These are phyloP conservation scores for Hippocampus abdominalis DNA, from an alignment of 2,113 vertebrate species.

Conservation along the genomic window DNA sequence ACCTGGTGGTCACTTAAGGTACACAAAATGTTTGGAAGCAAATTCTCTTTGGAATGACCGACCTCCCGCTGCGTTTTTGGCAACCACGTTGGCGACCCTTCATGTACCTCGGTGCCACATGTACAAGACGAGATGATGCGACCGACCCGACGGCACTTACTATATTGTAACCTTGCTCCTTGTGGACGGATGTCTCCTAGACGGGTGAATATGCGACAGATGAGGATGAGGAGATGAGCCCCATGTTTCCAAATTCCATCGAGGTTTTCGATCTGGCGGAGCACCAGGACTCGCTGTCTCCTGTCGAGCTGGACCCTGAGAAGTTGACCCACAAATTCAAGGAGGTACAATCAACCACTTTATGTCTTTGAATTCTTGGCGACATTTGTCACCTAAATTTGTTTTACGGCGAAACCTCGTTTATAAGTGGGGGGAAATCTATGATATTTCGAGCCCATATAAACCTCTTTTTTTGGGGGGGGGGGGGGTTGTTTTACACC, in stretches of 20 bases:
- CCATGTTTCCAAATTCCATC: slow-evolving; percentile 89
- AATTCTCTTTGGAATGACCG: no score
- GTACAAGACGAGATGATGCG: background rate
- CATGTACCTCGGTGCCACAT: no score
- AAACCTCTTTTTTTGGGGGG: no score
- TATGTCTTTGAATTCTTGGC: background rate
- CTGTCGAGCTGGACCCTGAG: slow-evolving; percentile 92
- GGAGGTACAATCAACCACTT: slow-evolving; percentile 74
- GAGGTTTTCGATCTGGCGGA: slow-evolving; percentile 95
- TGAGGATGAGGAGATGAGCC: slow-evolving; percentile 91
- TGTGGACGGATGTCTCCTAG: slow-evolving; percentile 53
- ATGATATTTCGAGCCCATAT: no score
- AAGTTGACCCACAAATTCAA: slow-evolving; percentile 96
- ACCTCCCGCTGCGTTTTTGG: no score
- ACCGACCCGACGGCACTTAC: background rate
- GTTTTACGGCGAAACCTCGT: background rate
- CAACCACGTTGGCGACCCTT: no score
- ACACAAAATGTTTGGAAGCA: background rate
- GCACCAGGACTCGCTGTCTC: slow-evolving; percentile 87
- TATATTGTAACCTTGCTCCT: background rate
- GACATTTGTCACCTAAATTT: background rate
- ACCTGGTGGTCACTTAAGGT: slow-evolving; percentile 40
- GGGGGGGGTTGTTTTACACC: no score
- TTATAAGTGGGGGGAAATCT: no score
- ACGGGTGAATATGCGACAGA: slow-evolving; percentile 93